Percentiles rank a stretch among this genome's conserved stretches.
phyloP scores from a whole-genome alignment of 2,113 vertebrate species.

The Eleginops maclovinus region DNA sequence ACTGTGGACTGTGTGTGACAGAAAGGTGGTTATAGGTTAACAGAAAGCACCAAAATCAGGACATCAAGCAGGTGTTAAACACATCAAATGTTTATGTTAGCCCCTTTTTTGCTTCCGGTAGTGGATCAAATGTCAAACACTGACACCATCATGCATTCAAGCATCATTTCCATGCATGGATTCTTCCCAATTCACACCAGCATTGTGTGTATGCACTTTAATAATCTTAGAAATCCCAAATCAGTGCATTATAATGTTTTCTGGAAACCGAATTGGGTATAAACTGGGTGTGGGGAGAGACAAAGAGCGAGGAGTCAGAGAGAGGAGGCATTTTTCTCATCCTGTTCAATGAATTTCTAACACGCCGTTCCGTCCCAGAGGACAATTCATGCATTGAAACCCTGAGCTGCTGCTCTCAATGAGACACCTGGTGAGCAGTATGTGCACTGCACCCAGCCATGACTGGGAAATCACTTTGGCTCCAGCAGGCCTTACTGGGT shows the following conservation, averaged over 20 bases:
- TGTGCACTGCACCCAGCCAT: conserved; percentile 61
- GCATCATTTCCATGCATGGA: background rate
- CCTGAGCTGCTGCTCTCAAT: conserved; percentile 53
- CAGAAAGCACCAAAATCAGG: background rate
- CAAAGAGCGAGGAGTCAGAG: conserved; percentile 29
- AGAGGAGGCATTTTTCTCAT: conserved; percentile 46
- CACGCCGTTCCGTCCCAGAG: conserved; percentile 50
- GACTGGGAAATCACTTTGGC: conserved; percentile 45
- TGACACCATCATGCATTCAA: background rate
- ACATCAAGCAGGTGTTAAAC: background rate
- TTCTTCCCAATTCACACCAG: background rate
- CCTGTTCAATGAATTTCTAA: conserved; percentile 66
- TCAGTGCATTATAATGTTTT: background rate
- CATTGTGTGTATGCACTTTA: background rate
- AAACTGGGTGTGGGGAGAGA: background rate
- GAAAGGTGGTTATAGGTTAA: conserved; percentile 8
- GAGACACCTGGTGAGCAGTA: conserved; percentile 75
- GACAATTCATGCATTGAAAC: conserved; percentile 67
- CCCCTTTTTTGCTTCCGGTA: no score
- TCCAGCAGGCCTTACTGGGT: conserved; percentile 23
- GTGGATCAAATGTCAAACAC: background rate
- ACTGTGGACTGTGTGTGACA: conserved; percentile 68
- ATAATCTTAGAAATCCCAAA: background rate
- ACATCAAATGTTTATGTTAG: background rate
- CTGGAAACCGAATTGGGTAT: background rate